Percentiles rank a stretch among this genome's conserved stretches.
Conservation (phyloP, 1,140 invertebrate species). For the Palaemon carinicauda region DNA sequence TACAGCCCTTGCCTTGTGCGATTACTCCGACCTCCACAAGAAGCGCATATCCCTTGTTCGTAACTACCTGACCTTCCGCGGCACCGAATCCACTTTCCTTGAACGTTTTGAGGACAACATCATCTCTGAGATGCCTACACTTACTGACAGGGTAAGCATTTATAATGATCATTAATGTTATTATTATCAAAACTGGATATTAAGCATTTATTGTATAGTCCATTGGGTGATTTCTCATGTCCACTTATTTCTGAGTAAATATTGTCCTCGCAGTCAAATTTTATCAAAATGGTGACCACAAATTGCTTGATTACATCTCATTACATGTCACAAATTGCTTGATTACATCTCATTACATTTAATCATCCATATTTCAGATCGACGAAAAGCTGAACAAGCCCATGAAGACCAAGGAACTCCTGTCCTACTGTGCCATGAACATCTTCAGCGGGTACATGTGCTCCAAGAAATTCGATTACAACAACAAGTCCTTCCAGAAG, state of each 20-base stretch:
- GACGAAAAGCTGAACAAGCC: slow-evolving; percentile 22
- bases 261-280: background rate
- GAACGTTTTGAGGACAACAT: slow-evolving; percentile 51
- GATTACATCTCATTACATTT: too few species aligned
- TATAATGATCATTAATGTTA: background rate
- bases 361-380: slow-evolving; percentile 33
- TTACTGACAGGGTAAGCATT: slow-evolving; percentile 47
- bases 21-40: slow-evolving; percentile 85
- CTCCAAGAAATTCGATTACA: slow-evolving; percentile 75
- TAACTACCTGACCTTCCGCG: slow-evolving; percentile 52
- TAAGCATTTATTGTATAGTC: too few species aligned
- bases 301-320: too few species aligned
- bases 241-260: too few species aligned
- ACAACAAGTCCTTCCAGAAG: slow-evolving; percentile 73
- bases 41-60: slow-evolving; percentile 75
- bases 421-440: slow-evolving; percentile 67
- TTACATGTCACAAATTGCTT: too few species aligned
- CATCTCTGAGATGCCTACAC: slow-evolving; percentile 45
- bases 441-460: slow-evolving; percentile 88
- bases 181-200: too few species aligned
- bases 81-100: slow-evolving; percentile 70
- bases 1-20: slow-evolving; percentile 84
- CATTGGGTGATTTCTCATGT: too few species aligned
- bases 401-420: slow-evolving; percentile 40
- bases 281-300: too few species aligned